Evolutionary conservation across 1,140 invertebrate genomes (phyloP), one percentile per base, ranked within the genome.

Genomic region (Anthonomus grandis): DNA sequence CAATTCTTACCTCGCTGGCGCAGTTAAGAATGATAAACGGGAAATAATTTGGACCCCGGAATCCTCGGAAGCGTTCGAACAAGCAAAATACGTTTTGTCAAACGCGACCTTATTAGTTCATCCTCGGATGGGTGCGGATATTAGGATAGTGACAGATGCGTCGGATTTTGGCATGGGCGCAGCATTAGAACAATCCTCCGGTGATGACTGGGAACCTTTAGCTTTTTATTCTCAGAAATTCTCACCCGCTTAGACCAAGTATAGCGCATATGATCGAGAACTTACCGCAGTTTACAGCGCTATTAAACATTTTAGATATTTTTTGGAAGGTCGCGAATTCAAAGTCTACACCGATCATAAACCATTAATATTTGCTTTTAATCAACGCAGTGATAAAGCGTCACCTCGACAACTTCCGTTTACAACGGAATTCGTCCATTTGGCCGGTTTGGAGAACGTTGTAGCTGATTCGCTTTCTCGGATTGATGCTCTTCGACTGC

Each of bases 341-440:
- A 64, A 39, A 0, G 70, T 76, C 6, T 74, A 42, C 24, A 77
- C 73, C 0, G 75, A 79, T 38, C 76, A 78, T 41, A 72, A 72
- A 42, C 74, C 75, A 0, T 48, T 78, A 1, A 64, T 61, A 2
- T 73, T 62, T 45, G 69, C 70, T 0, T 75, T 74, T 41, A n/a
- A 46, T 64, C 17, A 62, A 54, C 46, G 58, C 62, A 39, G 52
- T 4, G 70, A 74, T 1, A 70, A 72, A 49, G 55, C 48, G 51
- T 64, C 66, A 2, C 68, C 67, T 19, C 24, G 66, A 36, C 68
- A 70, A 49, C 17, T 60, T 4, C 45, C 64, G 0, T 75, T 74
- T 34, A 64, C 72, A 0, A 74, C 70, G 0, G 68, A 75, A 27
- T 64, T 74, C 19, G 18, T 56, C 2, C 64, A 76, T 41, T 52